A percentile compares a stretch with the other conserved stretches of the same genome.
phyloP scores from a whole-genome alignment of 2,113 vertebrate species.

The Girardinichthys multiradiatus region DNA sequence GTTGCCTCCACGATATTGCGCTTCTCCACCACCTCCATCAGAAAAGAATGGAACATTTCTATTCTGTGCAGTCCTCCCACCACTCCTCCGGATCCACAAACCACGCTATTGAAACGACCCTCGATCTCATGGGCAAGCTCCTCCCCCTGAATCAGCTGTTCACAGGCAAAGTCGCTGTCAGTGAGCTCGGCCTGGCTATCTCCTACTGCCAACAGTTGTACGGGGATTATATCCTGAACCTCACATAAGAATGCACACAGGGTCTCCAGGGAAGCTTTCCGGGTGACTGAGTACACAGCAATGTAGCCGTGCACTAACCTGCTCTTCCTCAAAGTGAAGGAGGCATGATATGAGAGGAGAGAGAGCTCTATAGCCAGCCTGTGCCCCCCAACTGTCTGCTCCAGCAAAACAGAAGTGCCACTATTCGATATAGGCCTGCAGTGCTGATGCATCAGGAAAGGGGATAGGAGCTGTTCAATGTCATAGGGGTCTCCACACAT shows the following conservation, averaged over 20 bases:
- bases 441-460: slow-evolving; percentile 87
- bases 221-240: slow-evolving; percentile 93
- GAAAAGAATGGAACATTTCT: slow-evolving; percentile 89
- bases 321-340: slow-evolving; percentile 91
- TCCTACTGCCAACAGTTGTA: slow-evolving; percentile 91
- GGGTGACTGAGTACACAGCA: slow-evolving; percentile 88
- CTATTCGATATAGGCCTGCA: slow-evolving; percentile 85
- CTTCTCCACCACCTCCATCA: slow-evolving; percentile 92
- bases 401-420: slow-evolving; percentile 87
- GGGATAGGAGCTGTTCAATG: slow-evolving; percentile 87
- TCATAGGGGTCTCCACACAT: slow-evolving; percentile 93
- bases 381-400: slow-evolving; percentile 84
- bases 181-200: slow-evolving; percentile 84
- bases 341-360: slow-evolving; percentile 91
- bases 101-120: slow-evolving; percentile 86
- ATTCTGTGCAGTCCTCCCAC: slow-evolving; percentile 86
- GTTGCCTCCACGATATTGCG: slow-evolving; percentile 92
- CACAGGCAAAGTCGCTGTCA: slow-evolving; percentile 87
- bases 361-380: slow-evolving; percentile 88
- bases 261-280: slow-evolving; percentile 92
- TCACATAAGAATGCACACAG: slow-evolving; percentile 94
- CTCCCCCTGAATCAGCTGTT: slow-evolving; percentile 91
- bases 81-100: slow-evolving; percentile 80
- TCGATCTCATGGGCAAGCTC: slow-evolving; percentile 97
- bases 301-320: slow-evolving; percentile 94